These are phyloP conservation scores for Rhogogaster chlorosoma DNA, from an alignment of 2,888 invertebrate genomes.

Conservation along the genomic window DNA sequence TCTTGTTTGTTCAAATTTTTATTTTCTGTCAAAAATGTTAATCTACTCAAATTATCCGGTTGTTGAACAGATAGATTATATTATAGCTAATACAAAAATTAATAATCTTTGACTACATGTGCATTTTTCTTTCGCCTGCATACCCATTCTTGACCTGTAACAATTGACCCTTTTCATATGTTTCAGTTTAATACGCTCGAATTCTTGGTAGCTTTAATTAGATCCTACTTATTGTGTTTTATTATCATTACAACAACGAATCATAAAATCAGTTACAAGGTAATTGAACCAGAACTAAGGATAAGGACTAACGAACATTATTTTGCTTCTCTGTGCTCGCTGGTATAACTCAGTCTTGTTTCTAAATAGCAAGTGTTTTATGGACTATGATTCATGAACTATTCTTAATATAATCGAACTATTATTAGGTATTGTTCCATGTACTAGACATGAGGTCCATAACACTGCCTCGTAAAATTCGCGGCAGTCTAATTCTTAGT, in stretches of 20 bases:
- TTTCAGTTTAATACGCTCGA: conserved; percentile 1
- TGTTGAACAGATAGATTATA: neutral
- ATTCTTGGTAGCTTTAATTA: conserved; percentile 37
- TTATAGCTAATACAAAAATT: neutral
- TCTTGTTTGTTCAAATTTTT: conserved; percentile 2
- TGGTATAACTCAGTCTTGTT: neutral
- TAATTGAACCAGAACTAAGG: neutral
- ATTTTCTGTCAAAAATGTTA: neutral
- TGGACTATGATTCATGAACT: conserved; percentile 28
- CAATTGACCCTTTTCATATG: conserved; percentile 32
- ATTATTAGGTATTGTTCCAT: conserved; percentile 30
- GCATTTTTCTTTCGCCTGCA: neutral
- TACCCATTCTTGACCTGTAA: neutral
- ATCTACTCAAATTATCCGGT: neutral
- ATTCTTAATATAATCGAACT: conserved; percentile 19
- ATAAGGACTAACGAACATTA: neutral
- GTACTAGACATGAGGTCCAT: neutral
- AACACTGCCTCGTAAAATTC: neutral
- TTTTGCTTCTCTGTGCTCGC: neutral
- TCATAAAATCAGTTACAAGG: conserved; percentile 29
- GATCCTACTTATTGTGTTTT: conserved; percentile 3
- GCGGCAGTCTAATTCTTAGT: neutral
- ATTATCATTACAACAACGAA: conserved; percentile 9
- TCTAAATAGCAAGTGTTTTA: conserved; percentile 1
- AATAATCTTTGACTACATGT: neutral